Conservation (phyloP, 2,888 invertebrate genomes). For the Erynnis tages region DNA sequence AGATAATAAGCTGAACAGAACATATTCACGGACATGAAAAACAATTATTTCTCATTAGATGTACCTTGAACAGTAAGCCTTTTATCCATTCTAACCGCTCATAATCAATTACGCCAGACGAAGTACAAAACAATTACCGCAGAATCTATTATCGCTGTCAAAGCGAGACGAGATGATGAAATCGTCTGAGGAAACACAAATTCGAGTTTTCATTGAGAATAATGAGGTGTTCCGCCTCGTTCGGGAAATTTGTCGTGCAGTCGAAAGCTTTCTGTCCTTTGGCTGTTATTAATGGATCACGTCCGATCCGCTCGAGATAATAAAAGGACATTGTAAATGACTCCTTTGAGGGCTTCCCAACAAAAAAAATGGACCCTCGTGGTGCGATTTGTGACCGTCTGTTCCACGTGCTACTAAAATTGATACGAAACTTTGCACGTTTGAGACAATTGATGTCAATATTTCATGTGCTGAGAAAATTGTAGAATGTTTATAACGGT, state of each 20-base stretch:
- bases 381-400: conserved; percentile 47
- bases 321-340: conserved; percentile 56
- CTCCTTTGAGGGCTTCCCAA: conserved; percentile 44
- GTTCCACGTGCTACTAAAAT: conserved; percentile 23
- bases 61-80: background rate
- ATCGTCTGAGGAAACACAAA: conserved; percentile 37
- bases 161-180: conserved; percentile 18
- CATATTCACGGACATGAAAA: background rate
- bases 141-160: conserved; percentile 19
- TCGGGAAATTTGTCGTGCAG: conserved; percentile 49
- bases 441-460: conserved; percentile 9
- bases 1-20: background rate
- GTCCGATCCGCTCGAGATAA: conserved; percentile 47
- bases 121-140: conserved; percentile 20
- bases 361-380: conserved; percentile 38
- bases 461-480: no score
- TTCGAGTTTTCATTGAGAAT: conserved; percentile 53
- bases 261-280: conserved; percentile 47
- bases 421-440: conserved; percentile 24
- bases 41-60: no score
- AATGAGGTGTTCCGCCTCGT: conserved; percentile 50
- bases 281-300: conserved; percentile 53
- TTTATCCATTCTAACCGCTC: background rate
- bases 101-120: conserved; percentile 6
- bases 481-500: no score